Percentiles rank a stretch among this genome's conserved stretches.
phyloP scores from a whole-genome alignment of 2,888 invertebrate species.

The Resseliella maxima region DNA sequence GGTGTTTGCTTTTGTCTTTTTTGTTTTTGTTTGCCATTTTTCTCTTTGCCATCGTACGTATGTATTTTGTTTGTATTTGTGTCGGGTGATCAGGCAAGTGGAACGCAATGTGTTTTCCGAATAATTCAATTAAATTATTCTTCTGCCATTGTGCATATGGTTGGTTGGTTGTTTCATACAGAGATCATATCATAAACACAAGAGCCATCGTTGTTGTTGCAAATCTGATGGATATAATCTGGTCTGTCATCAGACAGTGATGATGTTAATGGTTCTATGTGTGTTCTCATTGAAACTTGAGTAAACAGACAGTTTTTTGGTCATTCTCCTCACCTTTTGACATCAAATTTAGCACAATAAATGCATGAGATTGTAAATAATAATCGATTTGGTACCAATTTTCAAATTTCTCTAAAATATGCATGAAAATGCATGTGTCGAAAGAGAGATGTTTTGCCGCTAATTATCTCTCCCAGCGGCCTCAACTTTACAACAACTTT shows the following conservation, averaged over 20 bases:
- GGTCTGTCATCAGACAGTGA: neutral
- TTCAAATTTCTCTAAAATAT: slow-evolving; percentile 16
- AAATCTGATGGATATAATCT: neutral
- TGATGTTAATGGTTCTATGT: neutral
- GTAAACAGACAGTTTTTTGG: neutral
- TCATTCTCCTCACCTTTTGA: neutral
- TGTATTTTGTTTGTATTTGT: too few species aligned
- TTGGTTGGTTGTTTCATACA: neutral
- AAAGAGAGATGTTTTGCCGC: neutral
- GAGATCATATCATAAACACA: too few species aligned
- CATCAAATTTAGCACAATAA: neutral
- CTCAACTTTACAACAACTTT: neutral
- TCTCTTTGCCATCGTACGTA: too few species aligned
- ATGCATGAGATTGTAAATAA: neutral
- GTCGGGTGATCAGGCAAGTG: slow-evolving; percentile 25
- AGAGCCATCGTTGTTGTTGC: neutral
- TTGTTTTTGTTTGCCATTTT: too few species aligned
- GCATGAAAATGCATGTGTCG: slow-evolving; percentile 4
- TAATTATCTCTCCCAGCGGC: slow-evolving; percentile 3
- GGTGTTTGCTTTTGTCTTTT: too few species aligned
- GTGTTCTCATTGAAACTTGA: neutral
- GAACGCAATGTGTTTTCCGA: slow-evolving; percentile 36
- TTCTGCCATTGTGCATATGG: neutral
- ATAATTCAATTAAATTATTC: slow-evolving; percentile 12
- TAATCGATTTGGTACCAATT: neutral